A percentile compares a stretch with the other conserved stretches of the same genome.
Conservation (phyloP, 1,140 invertebrate genomes). For the Vollenhovia emeryi region DNA sequence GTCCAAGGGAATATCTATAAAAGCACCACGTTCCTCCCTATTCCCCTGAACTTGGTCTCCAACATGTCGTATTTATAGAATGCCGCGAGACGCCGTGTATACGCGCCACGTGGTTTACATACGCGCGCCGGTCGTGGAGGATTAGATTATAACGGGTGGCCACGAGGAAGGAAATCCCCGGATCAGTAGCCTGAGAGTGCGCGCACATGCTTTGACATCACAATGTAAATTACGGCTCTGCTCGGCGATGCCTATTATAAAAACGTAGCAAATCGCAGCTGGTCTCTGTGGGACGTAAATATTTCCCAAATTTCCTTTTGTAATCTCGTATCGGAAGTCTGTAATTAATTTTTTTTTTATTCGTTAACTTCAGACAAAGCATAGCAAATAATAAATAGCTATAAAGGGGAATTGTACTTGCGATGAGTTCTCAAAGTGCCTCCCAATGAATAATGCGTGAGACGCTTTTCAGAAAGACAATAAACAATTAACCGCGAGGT, state of each 20-base stretch:
- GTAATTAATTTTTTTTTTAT: background rate
- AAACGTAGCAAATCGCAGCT: background rate
- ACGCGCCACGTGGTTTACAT: constrained; percentile 71
- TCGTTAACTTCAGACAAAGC: background rate
- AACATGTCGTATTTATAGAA: constrained; percentile 80
- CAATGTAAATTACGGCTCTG: constrained; percentile 14
- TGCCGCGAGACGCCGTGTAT: constrained; percentile 67
- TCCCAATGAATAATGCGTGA: background rate
- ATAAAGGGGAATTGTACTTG: background rate
- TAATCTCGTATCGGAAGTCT: background rate
- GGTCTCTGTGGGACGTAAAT: background rate
- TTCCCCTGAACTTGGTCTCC: constrained; percentile 83
- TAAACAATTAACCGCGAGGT: background rate
- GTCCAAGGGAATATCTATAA: constrained; percentile 79
- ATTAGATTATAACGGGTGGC: constrained; percentile 70
- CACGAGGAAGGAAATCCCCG: constrained; percentile 32
- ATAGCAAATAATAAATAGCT: background rate
- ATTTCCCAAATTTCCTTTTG: background rate
- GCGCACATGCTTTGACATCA: background rate
- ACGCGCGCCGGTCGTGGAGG: constrained; percentile 56
- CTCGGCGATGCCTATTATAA: background rate
- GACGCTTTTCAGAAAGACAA: background rate
- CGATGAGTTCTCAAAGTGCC: background rate
- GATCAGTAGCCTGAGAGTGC: background rate
- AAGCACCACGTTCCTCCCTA: constrained; percentile 75